Evolutionary conservation across 2,113 vertebrate species (phyloP).

Genomic region (Pseudorhombus dupliciocellatus): DNA sequence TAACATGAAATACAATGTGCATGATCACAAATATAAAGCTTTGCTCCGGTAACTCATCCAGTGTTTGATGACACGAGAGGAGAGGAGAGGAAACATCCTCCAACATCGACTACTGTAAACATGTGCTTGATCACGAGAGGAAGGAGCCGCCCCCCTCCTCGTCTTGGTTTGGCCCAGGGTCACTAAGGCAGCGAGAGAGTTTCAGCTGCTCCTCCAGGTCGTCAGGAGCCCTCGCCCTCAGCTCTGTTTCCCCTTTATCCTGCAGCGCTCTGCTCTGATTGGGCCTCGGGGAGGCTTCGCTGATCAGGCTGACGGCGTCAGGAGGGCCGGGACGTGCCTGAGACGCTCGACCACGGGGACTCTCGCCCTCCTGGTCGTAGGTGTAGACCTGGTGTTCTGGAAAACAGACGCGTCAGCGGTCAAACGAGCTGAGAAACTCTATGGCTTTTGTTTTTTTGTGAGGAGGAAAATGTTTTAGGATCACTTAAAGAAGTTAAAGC

Average conservation of each 20-base stretch:
- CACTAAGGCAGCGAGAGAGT: constrained; percentile 87
- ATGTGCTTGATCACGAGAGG: constrained; percentile 59
- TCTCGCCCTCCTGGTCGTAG: constrained; percentile 59
- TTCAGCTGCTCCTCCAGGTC: constrained; percentile 79
- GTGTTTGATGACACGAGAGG: neutral
- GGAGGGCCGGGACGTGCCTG: constrained; percentile 72
- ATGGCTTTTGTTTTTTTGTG: no score
- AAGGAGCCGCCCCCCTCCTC: constrained; percentile 81
- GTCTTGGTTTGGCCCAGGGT: constrained; percentile 86
- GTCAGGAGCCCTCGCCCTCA: constrained; percentile 44
- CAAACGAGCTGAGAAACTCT: neutral
- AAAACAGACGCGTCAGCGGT: neutral
- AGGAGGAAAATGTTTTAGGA: no score
- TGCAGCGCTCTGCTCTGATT: constrained; percentile 14
- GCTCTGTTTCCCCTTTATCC: constrained; percentile 5
- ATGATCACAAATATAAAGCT: constrained; percentile 28
- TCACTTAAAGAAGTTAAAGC: no score
- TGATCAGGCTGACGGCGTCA: constrained; percentile 77
- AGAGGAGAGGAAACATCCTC: neutral
- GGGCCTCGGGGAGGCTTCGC: constrained; percentile 71
- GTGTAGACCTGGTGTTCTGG: constrained; percentile 85
- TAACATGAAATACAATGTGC: neutral
- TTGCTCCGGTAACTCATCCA: constrained; percentile 2
- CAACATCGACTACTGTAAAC: neutral
- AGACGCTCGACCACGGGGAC: constrained; percentile 74